Conservation (phyloP, 2,113 vertebrate genomes). For the Bubo scandiacus region DNA sequence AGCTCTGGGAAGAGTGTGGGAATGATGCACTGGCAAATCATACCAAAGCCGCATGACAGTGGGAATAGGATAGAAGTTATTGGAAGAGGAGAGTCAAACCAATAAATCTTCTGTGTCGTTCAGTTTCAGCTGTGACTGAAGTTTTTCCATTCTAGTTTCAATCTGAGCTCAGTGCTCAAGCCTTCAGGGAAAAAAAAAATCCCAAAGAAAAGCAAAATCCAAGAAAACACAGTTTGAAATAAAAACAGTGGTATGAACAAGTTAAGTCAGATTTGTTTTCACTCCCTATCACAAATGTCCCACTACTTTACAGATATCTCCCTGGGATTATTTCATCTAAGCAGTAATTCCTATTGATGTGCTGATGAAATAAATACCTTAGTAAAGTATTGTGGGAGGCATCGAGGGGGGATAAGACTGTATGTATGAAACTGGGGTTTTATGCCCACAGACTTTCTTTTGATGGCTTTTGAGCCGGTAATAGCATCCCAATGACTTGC, state of each 20-base stretch:
- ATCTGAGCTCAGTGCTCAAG: background rate
- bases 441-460: background rate
- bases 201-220: background rate
- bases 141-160: conserved; percentile 11
- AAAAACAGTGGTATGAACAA: background rate
- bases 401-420: background rate
- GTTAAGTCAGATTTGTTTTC: conserved; percentile 2
- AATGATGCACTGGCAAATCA: conserved; percentile 8
- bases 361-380: background rate
- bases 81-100: background rate
- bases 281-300: background rate
- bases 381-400: background rate
- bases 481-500: background rate
- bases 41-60: background rate
- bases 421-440: background rate
- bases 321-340: background rate
- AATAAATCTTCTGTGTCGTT: background rate
- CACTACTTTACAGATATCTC: background rate
- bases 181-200: background rate
- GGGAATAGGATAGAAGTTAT: background rate
- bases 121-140: conserved; percentile 11
- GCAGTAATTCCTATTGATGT: background rate
- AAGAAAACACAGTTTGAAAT: background rate
- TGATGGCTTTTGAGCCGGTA: background rate
- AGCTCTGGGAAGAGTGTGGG: conserved; percentile 6